Base-by-base conservation (phyloP, 2,797 vertebrate genomes). In the Tokudaia muenninki region DNA sequence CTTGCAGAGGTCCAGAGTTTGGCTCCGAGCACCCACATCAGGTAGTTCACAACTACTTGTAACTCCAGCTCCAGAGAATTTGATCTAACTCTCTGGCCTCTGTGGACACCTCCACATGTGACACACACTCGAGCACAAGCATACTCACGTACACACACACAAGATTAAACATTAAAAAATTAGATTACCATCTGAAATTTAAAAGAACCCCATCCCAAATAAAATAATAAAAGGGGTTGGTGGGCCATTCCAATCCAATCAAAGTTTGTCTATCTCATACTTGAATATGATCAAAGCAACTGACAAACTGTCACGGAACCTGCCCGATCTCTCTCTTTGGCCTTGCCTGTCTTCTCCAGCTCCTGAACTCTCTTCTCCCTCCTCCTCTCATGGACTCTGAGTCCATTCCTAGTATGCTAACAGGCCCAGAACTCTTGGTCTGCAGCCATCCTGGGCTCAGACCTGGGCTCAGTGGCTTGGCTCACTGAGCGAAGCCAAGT, bases 221-320 rank as follows among this genome's bases (percentile, higher is more conserved):
- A 94, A 87, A 29, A 44, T 24, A 92, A 61, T 63, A 44, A 26
- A 10, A 21, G 80, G 34, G n/a, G 77, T 74, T 92, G n/a, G 65
- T 84, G 83, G 52, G 79, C 10, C 52, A 89, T 93, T 96, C 86
- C 52, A 87, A 37, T 86, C 67, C 57, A 74, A 37, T 90, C 78
- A 94, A 41, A 65, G 19, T 80, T 91, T 96, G 81, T 95, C 81
- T 84, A 90, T 95, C 75, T 94, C 34, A 75, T 86, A 72, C 90
- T 88, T 52, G 86, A 91, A 86, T 91, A 87, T 91, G 87, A 96
- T 89, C 92, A 94, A 91, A 96, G 92, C 94, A 98, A 98, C 98
- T 95, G 98, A 97, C 97, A 87, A 98, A 98, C 98, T 98, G 97
- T 94, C 97, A 97, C 75, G 95, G 98, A 98, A 98, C 81, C 97